Percentiles rank a stretch among this genome's conserved stretches.
Evolutionary conservation across 1,140 invertebrate genomes (phyloP).

Genomic region (Papilio polyxenes): DNA sequence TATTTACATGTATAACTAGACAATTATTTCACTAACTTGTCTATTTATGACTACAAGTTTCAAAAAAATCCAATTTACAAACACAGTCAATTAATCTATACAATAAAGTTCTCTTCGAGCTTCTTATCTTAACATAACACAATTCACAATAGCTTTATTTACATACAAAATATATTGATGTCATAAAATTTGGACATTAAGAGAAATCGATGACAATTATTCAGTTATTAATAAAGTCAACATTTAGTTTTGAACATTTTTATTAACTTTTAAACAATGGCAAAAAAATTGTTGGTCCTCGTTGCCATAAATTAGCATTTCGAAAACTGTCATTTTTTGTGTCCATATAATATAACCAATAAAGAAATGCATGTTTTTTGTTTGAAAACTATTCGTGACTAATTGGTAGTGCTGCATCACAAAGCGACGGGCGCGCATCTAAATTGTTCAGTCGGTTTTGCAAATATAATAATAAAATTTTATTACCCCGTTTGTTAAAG

Average conservation of each 20-base stretch:
- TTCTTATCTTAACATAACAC: slow-evolving; percentile 21
- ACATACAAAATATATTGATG: slow-evolving; percentile 20
- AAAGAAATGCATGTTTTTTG: slow-evolving; percentile 62
- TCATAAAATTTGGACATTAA: slow-evolving; percentile 32
- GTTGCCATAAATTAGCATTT: slow-evolving; percentile 59
- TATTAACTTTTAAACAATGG: slow-evolving; percentile 54
- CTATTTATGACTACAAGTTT: slow-evolving; percentile 8
- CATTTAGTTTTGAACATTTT: slow-evolving; percentile 66
- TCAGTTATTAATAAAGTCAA: slow-evolving; percentile 51
- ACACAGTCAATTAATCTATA: background rate
- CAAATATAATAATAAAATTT: slow-evolving; percentile 80
- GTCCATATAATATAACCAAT: slow-evolving; percentile 51
- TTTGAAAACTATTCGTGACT: slow-evolving; percentile 60
- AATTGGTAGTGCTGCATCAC: slow-evolving; percentile 63
- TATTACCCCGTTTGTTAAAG: slow-evolving; percentile 78
- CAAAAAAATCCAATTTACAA: background rate
- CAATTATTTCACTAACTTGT: background rate
- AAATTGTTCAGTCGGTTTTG: slow-evolving; percentile 70
- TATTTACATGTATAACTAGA: background rate
- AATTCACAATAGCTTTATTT: slow-evolving; percentile 26
- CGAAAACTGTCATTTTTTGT: slow-evolving; percentile 66
- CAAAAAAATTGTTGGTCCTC: slow-evolving; percentile 41
- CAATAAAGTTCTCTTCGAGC: background rate
- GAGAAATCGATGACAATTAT: slow-evolving; percentile 21
- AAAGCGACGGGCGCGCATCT: slow-evolving; percentile 61